Base-by-base conservation (phyloP, 2,113 vertebrate genomes). In the Triplophysa tibetana region DNA sequence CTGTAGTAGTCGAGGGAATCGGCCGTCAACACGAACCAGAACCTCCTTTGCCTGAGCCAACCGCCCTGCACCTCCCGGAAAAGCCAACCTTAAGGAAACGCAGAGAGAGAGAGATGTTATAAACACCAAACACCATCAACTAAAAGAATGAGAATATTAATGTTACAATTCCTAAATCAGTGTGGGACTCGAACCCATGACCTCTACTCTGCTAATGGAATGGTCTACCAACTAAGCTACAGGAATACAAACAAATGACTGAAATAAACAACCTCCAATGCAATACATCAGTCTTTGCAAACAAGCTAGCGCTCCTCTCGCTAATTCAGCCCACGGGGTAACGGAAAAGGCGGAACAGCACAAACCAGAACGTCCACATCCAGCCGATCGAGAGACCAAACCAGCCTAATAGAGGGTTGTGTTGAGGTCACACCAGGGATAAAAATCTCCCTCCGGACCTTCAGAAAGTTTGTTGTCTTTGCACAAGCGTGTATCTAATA, bases 1-100 rank as follows among this genome's bases (percentile, higher is more conserved):
- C 90, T 96, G 92, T 96, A 97, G 90, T 96, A 97, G 88, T 99
- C 98, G 41, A 99, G 91, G 21, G 98, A 98, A 83, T 98, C 96
- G 0, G 93, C 90, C 0, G 93, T 97, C 87, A 99, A 91, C 77
- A 97, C 95, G 0, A 99, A 99, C 98, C 98, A 99, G 88, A 96
- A 95, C 29, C 95, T 93, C 23, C 96, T 94, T 13, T 96, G 94
- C 56, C 95, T 93, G 67, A 97, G 92, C 97, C 98, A 99, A 48
- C 93, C 91, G 0, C 93, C 91, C 0, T 92, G 91, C 75, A 95
- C 95, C 86, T 98, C 96, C 4, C 95, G 89, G 82, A 96, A 92
- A 85, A 99, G 92, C 97, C 97, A 99, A 48, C 97, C 97, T 38
- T 99, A 76, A 52, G 52, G 43, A 48, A 68, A n/a, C 48, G 79